Evolutionary conservation across 2,797 vertebrate species (phyloP).

Genomic region (Saxicola maurus): DNA sequence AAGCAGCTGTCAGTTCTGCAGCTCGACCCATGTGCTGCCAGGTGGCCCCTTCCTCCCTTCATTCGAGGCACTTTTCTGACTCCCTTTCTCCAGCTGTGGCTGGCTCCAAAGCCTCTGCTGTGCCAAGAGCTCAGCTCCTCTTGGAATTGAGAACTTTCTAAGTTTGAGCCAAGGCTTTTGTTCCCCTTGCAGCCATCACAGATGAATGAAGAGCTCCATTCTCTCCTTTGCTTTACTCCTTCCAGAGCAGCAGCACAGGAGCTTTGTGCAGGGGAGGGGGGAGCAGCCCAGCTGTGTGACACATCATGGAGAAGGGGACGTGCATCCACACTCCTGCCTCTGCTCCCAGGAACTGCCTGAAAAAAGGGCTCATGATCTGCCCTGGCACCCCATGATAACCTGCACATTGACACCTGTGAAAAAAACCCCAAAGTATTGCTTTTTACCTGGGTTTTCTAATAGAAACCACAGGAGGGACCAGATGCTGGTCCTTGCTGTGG

Average conservation of each 20-base stretch:
- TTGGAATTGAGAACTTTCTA: neutral
- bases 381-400: neutral
- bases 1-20: neutral
- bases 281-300: neutral
- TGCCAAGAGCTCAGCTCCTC: neutral
- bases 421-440: neutral
- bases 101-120: neutral
- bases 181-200: neutral
- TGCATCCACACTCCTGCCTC: neutral
- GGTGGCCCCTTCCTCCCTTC: neutral
- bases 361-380: neutral
- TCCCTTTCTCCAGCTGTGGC: neutral
- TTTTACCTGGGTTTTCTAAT: neutral
- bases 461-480: neutral
- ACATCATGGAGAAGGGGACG: accelerated
- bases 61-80: neutral
- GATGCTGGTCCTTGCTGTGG: neutral
- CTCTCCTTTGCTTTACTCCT: neutral
- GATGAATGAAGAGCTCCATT: neutral
- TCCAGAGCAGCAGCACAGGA: neutral
- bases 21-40: neutral
- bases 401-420: neutral
- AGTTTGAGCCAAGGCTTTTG: neutral
- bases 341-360: neutral
- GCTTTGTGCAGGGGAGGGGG: neutral